Conservation (phyloP, 2,888 invertebrate species). For the Andrena marginata region DNA sequence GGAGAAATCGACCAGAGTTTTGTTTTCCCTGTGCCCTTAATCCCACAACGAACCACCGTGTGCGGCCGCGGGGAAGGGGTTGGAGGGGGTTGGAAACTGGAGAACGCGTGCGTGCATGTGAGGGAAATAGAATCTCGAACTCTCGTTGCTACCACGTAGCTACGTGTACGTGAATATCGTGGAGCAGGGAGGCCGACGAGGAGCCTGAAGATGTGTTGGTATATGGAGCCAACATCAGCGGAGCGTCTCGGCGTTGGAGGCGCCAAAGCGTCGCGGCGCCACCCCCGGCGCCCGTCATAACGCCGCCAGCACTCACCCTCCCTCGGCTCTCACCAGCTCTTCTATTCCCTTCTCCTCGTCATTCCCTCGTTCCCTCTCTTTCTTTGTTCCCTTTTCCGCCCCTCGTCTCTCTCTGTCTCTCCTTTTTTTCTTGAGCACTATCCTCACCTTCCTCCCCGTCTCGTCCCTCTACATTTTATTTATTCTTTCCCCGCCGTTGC, state of each 20-base stretch:
- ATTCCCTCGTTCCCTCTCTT: slow-evolving; percentile 40
- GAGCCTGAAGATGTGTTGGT: slow-evolving; percentile 62
- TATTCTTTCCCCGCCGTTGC: slow-evolving; percentile 4
- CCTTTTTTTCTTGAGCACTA: slow-evolving; percentile 6
- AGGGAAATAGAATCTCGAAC: slow-evolving; percentile 63
- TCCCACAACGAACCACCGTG: background rate
- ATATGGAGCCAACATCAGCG: slow-evolving; percentile 80
- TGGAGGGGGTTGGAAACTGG: background rate
- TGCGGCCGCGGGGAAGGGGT: background rate
- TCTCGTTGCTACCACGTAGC: slow-evolving; percentile 64
- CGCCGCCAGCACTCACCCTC: slow-evolving; percentile 80
- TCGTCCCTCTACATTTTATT: slow-evolving; percentile 15
- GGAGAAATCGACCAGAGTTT: slow-evolving; percentile 47
- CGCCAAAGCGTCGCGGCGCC: slow-evolving; percentile 85
- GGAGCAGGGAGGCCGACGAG: slow-evolving; percentile 41
- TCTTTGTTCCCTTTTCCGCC: slow-evolving; percentile 44
- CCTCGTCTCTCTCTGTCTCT: slow-evolving; percentile 1
- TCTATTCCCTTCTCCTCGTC: slow-evolving; percentile 36
- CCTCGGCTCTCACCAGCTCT: slow-evolving; percentile 38
- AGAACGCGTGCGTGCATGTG: slow-evolving; percentile 37
- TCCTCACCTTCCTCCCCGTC: slow-evolving; percentile 5
- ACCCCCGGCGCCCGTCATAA: slow-evolving; percentile 83
- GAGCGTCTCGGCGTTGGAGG: slow-evolving; percentile 81
- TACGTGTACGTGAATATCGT: slow-evolving; percentile 49
- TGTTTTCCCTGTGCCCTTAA: slow-evolving; percentile 39